A percentile compares a stretch with the other conserved stretches of the same genome.
These are phyloP conservation scores for Calliopsis andreniformis DNA, from an alignment of 1,140 invertebrate species.

Conservation along the genomic window DNA sequence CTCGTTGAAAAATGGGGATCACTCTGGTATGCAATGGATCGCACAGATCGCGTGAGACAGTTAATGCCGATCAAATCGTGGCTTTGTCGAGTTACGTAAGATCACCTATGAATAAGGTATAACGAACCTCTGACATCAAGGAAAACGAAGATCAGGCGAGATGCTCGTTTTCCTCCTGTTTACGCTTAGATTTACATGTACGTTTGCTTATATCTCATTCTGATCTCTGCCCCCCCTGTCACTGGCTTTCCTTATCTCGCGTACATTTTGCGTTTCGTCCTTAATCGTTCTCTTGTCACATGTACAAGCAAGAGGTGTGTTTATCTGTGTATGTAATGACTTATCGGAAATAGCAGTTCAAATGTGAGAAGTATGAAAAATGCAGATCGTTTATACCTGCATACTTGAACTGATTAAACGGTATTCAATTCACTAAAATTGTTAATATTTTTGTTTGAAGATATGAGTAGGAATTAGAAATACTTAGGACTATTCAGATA, in stretches of 20 bases:
- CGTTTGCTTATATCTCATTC: neutral
- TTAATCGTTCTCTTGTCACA: too few species aligned
- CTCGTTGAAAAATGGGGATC: neutral
- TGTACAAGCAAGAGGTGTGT: too few species aligned
- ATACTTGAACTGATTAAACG: too few species aligned
- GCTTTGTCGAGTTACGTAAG: conserved; percentile 8
- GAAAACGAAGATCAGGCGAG: neutral
- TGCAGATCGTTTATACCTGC: too few species aligned
- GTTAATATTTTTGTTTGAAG: too few species aligned
- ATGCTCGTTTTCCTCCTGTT: neutral
- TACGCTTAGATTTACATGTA: conserved; percentile 2
- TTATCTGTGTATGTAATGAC: too few species aligned
- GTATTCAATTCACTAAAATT: too few species aligned
- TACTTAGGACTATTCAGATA: too few species aligned
- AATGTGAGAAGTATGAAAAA: too few species aligned
- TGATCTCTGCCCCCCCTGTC: too few species aligned
- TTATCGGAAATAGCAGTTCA: too few species aligned
- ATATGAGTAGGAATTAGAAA: too few species aligned
- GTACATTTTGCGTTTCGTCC: neutral
- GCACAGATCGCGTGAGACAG: neutral
- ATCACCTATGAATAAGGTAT: conserved; percentile 69
- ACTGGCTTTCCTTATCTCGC: neutral
- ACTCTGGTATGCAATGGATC: neutral
- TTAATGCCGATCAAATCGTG: neutral
- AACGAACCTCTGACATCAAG: conserved; percentile 73